phyloP scores from a whole-genome alignment of 2,797 vertebrate species.

The Paratrypauchen microcephalus region DNA sequence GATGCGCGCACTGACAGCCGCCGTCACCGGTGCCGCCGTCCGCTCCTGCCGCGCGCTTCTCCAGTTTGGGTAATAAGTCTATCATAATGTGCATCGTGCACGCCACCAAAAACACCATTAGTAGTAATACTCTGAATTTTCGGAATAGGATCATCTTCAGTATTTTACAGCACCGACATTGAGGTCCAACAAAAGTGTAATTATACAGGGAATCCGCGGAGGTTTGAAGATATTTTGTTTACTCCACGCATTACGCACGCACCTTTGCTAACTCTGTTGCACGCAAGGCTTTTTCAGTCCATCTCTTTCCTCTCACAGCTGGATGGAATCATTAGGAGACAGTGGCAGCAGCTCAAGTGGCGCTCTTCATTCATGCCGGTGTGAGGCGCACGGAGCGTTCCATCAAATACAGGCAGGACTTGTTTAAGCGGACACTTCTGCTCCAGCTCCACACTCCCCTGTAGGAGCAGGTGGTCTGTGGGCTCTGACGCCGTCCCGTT shows the following conservation, averaged over 20 bases:
- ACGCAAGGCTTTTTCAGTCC: slow-evolving; percentile 23
- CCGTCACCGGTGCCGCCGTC: slow-evolving; percentile 61
- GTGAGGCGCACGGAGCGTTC: slow-evolving; percentile 21
- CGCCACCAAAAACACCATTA: slow-evolving; percentile 89
- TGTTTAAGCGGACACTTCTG: neutral
- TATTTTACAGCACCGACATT: slow-evolving; percentile 49
- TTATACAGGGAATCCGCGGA: slow-evolving; percentile 49
- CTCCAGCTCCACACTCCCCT: neutral
- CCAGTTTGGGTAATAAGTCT: slow-evolving; percentile 90
- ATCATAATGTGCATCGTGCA: slow-evolving; percentile 96
- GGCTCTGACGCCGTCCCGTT: slow-evolving; percentile 46
- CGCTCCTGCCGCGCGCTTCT: slow-evolving; percentile 79
- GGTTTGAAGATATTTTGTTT: slow-evolving; percentile 47
- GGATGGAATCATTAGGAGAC: slow-evolving; percentile 41
- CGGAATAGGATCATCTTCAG: slow-evolving; percentile 90
- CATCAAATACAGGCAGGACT: slow-evolving; percentile 40
- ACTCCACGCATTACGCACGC: slow-evolving; percentile 42
- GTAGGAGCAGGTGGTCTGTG: slow-evolving; percentile 46
- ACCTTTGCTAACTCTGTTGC: slow-evolving; percentile 49
- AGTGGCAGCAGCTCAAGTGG: slow-evolving; percentile 36
- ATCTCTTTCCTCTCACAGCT: slow-evolving; percentile 52
- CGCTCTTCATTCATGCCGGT: slow-evolving; percentile 43
- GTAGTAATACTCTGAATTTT: slow-evolving; percentile 88
- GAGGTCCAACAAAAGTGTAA: slow-evolving; percentile 44
- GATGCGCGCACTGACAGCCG: slow-evolving; percentile 86